Base-by-base conservation (phyloP, 2,888 invertebrate species). In the Willowsia nigromaculata region DNA sequence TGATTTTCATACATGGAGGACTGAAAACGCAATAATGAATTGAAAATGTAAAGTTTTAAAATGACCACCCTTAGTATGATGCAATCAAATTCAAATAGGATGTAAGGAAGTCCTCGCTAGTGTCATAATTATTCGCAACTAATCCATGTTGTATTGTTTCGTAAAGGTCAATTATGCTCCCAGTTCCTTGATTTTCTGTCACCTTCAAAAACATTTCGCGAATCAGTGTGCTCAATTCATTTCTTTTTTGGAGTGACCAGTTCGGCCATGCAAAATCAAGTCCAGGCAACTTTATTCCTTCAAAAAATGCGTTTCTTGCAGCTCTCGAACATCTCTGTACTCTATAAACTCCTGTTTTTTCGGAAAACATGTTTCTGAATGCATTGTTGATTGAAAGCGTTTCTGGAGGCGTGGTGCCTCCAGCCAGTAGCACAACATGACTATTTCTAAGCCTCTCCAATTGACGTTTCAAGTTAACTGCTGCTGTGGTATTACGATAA, bases 401-500 rank as follows among this genome's bases (percentile, higher is more conserved):
- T n/a, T 27, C 27, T 6, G 62, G 62, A 5, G 22, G 1, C 0
- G 43, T n/a, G 15, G 68, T 15, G 0, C 80, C 83, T 22, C 65
- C 56, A 0, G 37, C 82, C 4, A 89, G 9, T 0, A 89, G 18
- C n/a, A 89, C 50, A 13, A 86, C 89, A 25, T 7, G 59, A 13
- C 33, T 83, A n/a, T 30, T 84, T n/a, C 78, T 27, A 6, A 89
- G 56, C 3, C 65, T n/a, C 33, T 85, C 71, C 40, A 89, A 0
- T 5, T 62, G 47, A 18, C 65, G 25, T 1, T 33, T 18, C 18
- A 85, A 0, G 62, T 76, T 65, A 4, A 85, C 11, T 1, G 76
- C 9, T 11, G 5, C 18, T 1, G 2, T 25, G 9, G 71, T 33
- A 2, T 53, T 37, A 7, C 22, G 15, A 1, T 11, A 18, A 11